Evolutionary conservation across 2,888 invertebrate genomes (phyloP), one percentile per base, ranked within the genome.

Genomic region (Morinoia aosen): DNA sequence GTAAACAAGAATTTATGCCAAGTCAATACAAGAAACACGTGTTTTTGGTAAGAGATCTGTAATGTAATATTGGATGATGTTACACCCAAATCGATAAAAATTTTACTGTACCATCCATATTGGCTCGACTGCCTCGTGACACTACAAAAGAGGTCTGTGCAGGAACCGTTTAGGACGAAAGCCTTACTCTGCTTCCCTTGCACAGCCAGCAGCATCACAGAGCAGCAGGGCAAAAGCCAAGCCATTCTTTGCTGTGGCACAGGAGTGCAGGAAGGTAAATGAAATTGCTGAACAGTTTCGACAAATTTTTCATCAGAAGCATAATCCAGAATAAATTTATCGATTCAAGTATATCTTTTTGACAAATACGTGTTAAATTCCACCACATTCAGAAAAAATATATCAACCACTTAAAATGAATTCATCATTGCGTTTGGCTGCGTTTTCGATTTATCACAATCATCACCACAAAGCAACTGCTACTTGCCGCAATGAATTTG

Each of bases 141-240:
- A 33, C 93, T 57, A 57, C 56, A 57, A 4, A 93, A 93, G 93
- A 93, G 93, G 93, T 93, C 93, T 39, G 57, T 93, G 57, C 93
- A 93, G 93, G 93, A 93, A 93, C 93, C 93, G 93, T 93, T 93
- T 93, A 93, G 93, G 93, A 93, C 93, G 93, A 93, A 90, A 57
- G 58, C 95, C 61, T 96, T 96, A 8, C 25, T 96, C 96, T 96
- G 64, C 96, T 96, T 96, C 96, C 95, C 57, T 96, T 88, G 95
- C 96, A 96, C 96, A 95, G 95, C 95, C 96, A 91, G 91, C 58
- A 91, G 94, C 95, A 76, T 95, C 96, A 48, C 48, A n/a, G 91
- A 93, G 90, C 95, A 96, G 57, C 96, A 39, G 88, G 95, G 64
- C 93, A 93, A 12, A n/a, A 93, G 93, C 93, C 58, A 57, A 33